Evolutionary conservation across 92 coral and sea anemone species (phyloP), one percentile per base, ranked within the genome.

Genomic region (Epizoanthus rinbou): DNA sequence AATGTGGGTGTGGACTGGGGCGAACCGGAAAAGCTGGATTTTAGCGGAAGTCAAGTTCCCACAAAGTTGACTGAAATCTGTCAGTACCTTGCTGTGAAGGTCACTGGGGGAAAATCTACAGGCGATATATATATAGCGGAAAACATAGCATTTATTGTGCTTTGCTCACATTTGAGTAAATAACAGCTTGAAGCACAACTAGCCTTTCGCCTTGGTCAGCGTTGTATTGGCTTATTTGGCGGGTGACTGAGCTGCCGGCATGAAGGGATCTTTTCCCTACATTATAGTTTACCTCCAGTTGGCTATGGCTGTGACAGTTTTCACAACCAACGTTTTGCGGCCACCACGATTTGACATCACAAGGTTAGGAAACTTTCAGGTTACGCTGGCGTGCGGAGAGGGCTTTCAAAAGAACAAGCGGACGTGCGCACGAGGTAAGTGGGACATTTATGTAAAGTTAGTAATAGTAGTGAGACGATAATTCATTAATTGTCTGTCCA

Each of bases 11-110:
- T 62, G 19, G 82, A 78, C 71, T 78, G 71, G 59, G 81, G 82
- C 70, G 70, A 78, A 78, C 28, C 82, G 82, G 82, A 78, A 78
- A 78, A 16, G 15, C 21, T 13, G 71, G 82, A 62, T 78, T 78
- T 78, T 78, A 63, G 14, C 70, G 82, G 82, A 78, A 78, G 82
- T 78, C 35, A 23, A 60, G 63, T 10, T 59, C 21, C 82, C 70
- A 60, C 82, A 76, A 59, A 25, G 71, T 59, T 53, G 81, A 76
- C 53, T 76, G 18, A 57, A 76, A 59, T 76, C 31, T 78, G 82
- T 59, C 82, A 78, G 71, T 62, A 14, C 59, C 82, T 41, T 23
- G 71, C 60, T 78, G 82, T 78, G 82, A 78, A 23, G 82, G 82
- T 78, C 82, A 62, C 82, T 1, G 71, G n/a, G 59, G 24, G 45